A percentile compares a stretch with the other conserved stretches of the same genome.
Conservation (phyloP, 1,140 invertebrate genomes). For the Harlomillsia oculata region DNA sequence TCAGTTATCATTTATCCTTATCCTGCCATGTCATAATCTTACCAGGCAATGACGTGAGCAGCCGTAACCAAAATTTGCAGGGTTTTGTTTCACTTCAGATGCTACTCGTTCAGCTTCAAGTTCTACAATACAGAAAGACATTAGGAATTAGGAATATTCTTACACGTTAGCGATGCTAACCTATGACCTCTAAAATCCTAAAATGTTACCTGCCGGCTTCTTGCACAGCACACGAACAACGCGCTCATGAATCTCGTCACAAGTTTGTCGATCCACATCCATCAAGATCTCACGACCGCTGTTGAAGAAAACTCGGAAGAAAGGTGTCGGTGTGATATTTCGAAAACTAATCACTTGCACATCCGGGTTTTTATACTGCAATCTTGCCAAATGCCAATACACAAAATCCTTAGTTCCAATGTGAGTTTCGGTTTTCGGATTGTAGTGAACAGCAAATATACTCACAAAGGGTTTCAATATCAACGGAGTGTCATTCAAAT, state of each 20-base stretch:
- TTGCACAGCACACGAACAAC: slow-evolving; percentile 27
- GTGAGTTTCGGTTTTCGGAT: slow-evolving; percentile 57
- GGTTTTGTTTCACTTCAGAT: slow-evolving; percentile 71
- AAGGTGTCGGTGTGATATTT: slow-evolving; percentile 85
- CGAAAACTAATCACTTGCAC: slow-evolving; percentile 80
- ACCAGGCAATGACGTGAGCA: slow-evolving; percentile 79
- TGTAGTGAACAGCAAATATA: slow-evolving; percentile 79
- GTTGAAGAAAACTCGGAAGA: slow-evolving; percentile 61
- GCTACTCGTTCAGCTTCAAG: slow-evolving; percentile 53
- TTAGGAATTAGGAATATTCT: too few relatives aligned
- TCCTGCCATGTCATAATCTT: too few relatives aligned
- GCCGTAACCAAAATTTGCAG: slow-evolving; percentile 82
- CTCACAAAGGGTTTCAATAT: slow-evolving; percentile 72
- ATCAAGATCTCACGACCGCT: slow-evolving; percentile 75
- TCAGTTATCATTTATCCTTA: too few relatives aligned
- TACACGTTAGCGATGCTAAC: too few relatives aligned
- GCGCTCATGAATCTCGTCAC: slow-evolving; percentile 73
- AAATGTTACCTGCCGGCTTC: slow-evolving; percentile 18
- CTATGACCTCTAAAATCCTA: too few relatives aligned
- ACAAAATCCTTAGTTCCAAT: slow-evolving; percentile 74
- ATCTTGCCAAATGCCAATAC: slow-evolving; percentile 85
- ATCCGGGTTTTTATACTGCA: slow-evolving; percentile 88
- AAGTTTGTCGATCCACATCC: slow-evolving; percentile 69
- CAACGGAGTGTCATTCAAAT: slow-evolving; percentile 69
- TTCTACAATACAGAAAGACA: slow-evolving; percentile 40